phyloP scores from a whole-genome alignment of 2,113 vertebrate genomes.

The Arvicanthis niloticus region DNA sequence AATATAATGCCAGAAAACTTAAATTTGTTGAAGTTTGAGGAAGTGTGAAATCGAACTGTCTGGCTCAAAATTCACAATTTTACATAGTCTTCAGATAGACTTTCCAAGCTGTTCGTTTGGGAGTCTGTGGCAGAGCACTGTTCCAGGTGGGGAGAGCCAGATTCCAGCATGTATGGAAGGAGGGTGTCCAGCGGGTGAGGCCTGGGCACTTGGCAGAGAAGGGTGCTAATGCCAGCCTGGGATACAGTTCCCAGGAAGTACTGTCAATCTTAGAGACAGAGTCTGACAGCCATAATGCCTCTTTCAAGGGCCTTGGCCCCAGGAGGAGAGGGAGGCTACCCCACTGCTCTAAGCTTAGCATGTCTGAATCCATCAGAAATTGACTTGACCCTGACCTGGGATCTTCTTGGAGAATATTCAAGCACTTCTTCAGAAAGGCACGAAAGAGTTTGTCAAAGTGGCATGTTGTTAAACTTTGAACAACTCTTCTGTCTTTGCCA shows the following conservation, averaged over 20 bases:
- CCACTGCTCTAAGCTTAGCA: not conserved
- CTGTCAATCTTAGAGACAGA: constrained; percentile 12
- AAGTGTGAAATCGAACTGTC: not conserved
- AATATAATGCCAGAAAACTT: not conserved
- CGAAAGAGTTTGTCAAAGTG: not conserved
- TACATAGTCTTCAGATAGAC: not conserved
- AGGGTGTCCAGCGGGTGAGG: not conserved
- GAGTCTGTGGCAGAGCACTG: not conserved
- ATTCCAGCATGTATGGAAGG: constrained; percentile 65
- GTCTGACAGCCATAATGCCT: constrained; percentile 16
- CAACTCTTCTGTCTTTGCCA: not conserved
- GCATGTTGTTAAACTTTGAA: not conserved
- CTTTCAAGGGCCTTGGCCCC: constrained; percentile 52
- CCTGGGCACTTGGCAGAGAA: constrained; percentile 7
- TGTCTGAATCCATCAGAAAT: not conserved
- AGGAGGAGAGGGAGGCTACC: not conserved
- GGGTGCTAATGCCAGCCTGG: constrained; percentile 60
- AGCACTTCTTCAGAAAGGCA: not conserved
- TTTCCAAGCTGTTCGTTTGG: not conserved
- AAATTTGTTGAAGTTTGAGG: not conserved
- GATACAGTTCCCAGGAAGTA: constrained; percentile 29
- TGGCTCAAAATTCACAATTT: not conserved
- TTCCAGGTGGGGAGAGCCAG: not conserved
- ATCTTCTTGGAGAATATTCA: not conserved
- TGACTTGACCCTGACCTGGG: not conserved